Percentiles rank a stretch among this genome's conserved stretches.
Conservation (phyloP, 2,797 vertebrate genomes). For the Eurystomus glaucurus region DNA sequence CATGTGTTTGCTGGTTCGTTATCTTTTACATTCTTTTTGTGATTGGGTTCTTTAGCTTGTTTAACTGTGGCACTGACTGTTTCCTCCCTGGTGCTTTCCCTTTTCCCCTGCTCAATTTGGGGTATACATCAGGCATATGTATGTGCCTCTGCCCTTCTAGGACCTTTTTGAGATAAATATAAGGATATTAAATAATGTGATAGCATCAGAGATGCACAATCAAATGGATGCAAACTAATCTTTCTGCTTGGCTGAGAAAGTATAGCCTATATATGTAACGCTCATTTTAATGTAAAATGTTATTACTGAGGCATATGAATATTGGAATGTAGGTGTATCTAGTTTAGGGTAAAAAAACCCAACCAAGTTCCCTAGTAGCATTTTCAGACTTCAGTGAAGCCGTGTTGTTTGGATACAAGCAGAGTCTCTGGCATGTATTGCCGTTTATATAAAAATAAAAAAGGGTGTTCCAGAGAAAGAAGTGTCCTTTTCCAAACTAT, state of each 20-base stretch:
- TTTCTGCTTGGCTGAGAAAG: slow-evolving; percentile 8
- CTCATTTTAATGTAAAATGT: background rate
- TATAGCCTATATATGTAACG: background rate
- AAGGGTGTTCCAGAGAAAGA: slow-evolving; percentile 54
- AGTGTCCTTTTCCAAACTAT: slow-evolving; percentile 37
- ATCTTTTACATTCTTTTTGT: background rate
- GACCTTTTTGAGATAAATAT: background rate
- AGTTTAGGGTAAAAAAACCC: background rate
- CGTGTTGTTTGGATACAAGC: slow-evolving; percentile 6
- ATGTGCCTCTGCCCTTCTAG: background rate
- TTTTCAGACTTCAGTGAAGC: slow-evolving; percentile 48
- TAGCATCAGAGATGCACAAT: background rate
- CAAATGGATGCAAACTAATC: background rate
- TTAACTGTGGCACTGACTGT: background rate
- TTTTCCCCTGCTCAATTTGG: background rate
- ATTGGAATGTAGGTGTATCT: background rate
- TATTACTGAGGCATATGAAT: background rate
- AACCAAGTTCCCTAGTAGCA: background rate
- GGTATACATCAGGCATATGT: background rate
- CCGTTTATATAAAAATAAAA: slow-evolving; percentile 1
- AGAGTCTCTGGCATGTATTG: background rate
- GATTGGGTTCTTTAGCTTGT: background rate
- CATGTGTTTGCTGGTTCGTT: fast-evolving
- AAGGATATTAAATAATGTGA: background rate
- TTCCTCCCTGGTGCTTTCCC: background rate